A percentile compares a stretch with the other conserved stretches of the same genome.
Evolutionary conservation across 2,113 vertebrate genomes (phyloP).

Genomic region (Spea bombifrons): DNA sequence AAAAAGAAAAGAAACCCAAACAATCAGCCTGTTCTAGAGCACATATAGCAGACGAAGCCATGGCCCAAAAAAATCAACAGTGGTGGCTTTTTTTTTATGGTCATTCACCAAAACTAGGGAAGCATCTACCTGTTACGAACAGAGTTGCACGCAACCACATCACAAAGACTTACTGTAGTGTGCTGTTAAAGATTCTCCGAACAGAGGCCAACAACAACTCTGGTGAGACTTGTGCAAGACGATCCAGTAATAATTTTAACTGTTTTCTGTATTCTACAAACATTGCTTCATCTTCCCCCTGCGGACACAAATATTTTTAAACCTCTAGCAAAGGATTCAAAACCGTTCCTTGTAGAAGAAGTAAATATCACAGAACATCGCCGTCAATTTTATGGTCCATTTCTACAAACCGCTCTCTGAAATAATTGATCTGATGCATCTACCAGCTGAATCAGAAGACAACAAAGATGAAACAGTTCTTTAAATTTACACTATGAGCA

Average conservation of each 20-base stretch:
- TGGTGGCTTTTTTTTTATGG: background rate
- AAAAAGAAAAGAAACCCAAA: constrained; percentile 8
- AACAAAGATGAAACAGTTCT: no score
- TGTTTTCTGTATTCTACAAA: constrained; percentile 99
- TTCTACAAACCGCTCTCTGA: no score
- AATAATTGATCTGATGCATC: no score
- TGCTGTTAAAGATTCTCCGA: constrained; percentile 83
- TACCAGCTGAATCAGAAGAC: no score
- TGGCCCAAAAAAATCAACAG: no score
- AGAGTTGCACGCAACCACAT: no score
- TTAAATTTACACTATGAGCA: no score
- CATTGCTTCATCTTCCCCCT: constrained; percentile 99
- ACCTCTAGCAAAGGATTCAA: no score
- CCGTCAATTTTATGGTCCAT: no score
- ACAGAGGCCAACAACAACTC: constrained; percentile 89
- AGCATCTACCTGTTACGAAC: background rate
- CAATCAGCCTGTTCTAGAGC: background rate
- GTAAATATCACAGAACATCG: no score
- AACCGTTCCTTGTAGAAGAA: no score
- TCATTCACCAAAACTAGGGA: background rate
- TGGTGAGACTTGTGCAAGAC: constrained; percentile 92
- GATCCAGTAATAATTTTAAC: constrained; percentile 90
- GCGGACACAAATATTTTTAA: background rate
- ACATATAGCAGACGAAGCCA: background rate
- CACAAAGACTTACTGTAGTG: constrained; percentile 78